Conservation (phyloP, 2,113 vertebrate genomes). For the Tylochromis polylepis region DNA sequence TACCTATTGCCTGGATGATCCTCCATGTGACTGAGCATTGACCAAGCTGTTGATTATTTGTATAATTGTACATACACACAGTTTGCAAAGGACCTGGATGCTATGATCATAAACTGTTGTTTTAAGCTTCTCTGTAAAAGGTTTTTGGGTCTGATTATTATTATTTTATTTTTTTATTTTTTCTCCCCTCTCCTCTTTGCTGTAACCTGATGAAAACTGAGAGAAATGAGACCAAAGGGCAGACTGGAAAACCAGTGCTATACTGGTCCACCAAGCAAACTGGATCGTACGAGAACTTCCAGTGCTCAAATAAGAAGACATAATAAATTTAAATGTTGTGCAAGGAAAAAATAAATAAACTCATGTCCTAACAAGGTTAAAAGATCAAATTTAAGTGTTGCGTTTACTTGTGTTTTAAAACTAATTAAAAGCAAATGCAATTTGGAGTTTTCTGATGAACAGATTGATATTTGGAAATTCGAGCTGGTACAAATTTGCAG, state of each 20-base stretch:
- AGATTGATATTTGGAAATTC: not conserved
- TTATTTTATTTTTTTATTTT: not conserved
- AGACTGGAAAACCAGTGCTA: not conserved
- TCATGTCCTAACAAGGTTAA: not conserved
- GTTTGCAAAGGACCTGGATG: not conserved
- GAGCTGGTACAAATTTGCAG: not conserved
- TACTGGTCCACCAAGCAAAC: not conserved
- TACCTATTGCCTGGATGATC: not conserved
- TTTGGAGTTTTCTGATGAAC: not conserved
- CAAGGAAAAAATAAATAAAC: not conserved
- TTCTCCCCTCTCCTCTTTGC: not conserved
- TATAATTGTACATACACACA: slow-evolving; percentile 26
- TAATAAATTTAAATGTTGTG: not conserved
- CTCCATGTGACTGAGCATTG: not conserved
- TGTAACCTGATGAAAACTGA: not conserved
- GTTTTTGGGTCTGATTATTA: not conserved
- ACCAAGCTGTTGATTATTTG: not conserved
- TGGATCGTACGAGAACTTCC: not conserved
- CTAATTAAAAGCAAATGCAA: not conserved
- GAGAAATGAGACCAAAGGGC: not conserved
- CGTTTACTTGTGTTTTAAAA: not conserved
- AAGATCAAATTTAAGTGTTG: not conserved
- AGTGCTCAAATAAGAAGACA: not conserved
- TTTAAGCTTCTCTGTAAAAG: not conserved
- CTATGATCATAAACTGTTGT: not conserved